Percentiles rank a stretch among this genome's conserved stretches.
phyloP scores from a whole-genome alignment of 2,113 vertebrate genomes.

The Ariopsis seemanni region DNA sequence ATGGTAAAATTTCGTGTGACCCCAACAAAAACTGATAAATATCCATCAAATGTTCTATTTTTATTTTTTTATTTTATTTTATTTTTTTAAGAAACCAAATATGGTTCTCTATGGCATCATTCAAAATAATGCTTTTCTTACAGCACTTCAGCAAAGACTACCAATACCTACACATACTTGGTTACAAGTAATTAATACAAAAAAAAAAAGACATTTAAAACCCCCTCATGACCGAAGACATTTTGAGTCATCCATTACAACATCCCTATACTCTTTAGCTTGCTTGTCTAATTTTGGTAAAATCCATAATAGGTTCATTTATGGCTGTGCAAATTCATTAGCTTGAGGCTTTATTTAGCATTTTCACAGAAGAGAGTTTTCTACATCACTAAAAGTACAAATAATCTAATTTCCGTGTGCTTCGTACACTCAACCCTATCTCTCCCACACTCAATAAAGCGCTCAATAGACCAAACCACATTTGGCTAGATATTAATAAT shows the following conservation, averaged over 20 bases:
- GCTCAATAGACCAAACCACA: slow-evolving; percentile 28
- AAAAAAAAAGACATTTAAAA: not conserved
- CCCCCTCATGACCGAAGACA: not conserved
- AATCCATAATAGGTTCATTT: slow-evolving; percentile 6
- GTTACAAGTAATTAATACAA: not conserved
- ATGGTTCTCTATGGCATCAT: not conserved
- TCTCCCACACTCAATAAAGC: slow-evolving; percentile 22
- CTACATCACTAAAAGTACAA: slow-evolving; percentile 35
- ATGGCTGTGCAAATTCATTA: slow-evolving; percentile 19
- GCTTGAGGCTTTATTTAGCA: not conserved
- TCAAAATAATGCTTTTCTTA: not conserved
- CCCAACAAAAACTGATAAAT: not conserved
- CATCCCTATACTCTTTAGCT: too few relatives aligned
- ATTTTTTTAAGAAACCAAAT: not conserved
- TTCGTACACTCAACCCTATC: slow-evolving; percentile 23
- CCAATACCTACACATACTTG: not conserved
- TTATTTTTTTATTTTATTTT: not conserved
- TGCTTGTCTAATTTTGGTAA: not conserved
- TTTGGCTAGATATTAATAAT: slow-evolving; percentile 41
- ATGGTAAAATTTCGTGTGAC: not conserved
- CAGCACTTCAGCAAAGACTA: not conserved
- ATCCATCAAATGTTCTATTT: not conserved
- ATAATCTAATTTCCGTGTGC: slow-evolving; percentile 38
- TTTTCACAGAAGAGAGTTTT: slow-evolving; percentile 16
- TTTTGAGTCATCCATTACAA: not conserved